phyloP scores from a whole-genome alignment of 2,797 vertebrate genomes.

The Hydrocynus forskahlii region DNA sequence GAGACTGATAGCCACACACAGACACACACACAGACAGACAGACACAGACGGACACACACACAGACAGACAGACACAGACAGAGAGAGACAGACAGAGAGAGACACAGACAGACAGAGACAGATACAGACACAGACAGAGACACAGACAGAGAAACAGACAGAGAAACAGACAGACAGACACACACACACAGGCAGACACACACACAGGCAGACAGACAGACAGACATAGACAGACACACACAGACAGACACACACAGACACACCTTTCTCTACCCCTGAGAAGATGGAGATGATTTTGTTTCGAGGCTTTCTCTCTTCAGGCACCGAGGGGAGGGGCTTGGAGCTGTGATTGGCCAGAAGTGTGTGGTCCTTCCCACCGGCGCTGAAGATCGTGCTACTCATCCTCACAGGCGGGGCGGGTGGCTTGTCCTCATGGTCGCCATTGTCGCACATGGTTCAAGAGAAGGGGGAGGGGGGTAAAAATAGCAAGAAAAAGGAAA shows the following conservation, averaged over 20 bases:
- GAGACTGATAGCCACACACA: too few relatives aligned
- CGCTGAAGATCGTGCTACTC: conserved; percentile 91
- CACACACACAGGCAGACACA: not conserved
- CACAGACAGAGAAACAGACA: not conserved
- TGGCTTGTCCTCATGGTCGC: conserved; percentile 95
- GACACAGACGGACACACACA: too few relatives aligned
- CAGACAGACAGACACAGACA: too few relatives aligned
- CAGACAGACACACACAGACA: conserved; percentile 26
- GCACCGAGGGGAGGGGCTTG: conserved; percentile 94
- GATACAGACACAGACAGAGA: too few relatives aligned
- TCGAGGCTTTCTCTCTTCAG: conserved; percentile 93
- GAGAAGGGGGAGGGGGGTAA: conserved; percentile 49
- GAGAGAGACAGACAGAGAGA: too few relatives aligned
- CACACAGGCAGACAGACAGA: not conserved
- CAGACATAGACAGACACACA: too few relatives aligned
- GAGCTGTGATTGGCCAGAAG: conserved; percentile 91
- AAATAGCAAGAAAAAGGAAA: conserved; percentile 50
- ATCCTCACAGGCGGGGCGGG: conserved; percentile 95
- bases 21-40: too few relatives aligned
- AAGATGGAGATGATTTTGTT: conserved; percentile 98
- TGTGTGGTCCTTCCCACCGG: conserved; percentile 83
- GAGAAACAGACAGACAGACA: not conserved
- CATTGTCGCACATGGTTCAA: conserved; percentile 91
- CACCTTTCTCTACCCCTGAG: conserved; percentile 91
- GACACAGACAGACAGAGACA: too few relatives aligned